Percentiles rank a stretch among this genome's conserved stretches.
Conservation (phyloP, 64 coral and sea anemone species). For the Montipora sp. region DNA sequence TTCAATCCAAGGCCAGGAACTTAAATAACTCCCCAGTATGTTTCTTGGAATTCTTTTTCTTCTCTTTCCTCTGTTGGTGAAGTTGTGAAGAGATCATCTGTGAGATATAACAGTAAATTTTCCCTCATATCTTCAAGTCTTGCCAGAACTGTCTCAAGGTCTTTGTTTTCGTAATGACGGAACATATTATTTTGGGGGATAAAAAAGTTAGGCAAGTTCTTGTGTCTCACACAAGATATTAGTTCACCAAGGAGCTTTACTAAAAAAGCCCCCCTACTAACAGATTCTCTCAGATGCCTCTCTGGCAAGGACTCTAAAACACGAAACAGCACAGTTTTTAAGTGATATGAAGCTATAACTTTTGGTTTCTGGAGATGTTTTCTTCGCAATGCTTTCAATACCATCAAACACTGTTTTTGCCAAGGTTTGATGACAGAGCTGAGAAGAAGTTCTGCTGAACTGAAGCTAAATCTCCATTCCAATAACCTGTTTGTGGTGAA, state of each 20-base stretch:
- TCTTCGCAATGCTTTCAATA: conserved; percentile 25
- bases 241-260: conserved; percentile 14
- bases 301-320: conserved; percentile 18
- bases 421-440: conserved; percentile 20
- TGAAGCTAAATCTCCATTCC: conserved; percentile 34
- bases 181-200: conserved; percentile 50
- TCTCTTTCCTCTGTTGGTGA: conserved; percentile 38
- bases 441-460: conserved; percentile 22
- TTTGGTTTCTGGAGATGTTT: conserved; percentile 45
- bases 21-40: conserved; percentile 30
- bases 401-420: conserved; percentile 30
- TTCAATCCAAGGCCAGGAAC: not conserved
- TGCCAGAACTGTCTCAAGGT: not conserved
- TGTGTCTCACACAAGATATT: not conserved
- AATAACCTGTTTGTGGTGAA: conserved; percentile 28
- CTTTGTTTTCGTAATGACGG: not conserved
- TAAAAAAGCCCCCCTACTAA: not conserved
- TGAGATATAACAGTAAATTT: conserved; percentile 4
- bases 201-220: conserved; percentile 32
- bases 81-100: conserved; percentile 35
- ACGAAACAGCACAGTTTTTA: conserved; percentile 37
- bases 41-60: conserved; percentile 43
- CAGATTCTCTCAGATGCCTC: not conserved
- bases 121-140: not conserved
- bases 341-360: conserved; percentile 29